phyloP scores from a whole-genome alignment of 1,140 invertebrate genomes.

The Platorchestia sp. region DNA sequence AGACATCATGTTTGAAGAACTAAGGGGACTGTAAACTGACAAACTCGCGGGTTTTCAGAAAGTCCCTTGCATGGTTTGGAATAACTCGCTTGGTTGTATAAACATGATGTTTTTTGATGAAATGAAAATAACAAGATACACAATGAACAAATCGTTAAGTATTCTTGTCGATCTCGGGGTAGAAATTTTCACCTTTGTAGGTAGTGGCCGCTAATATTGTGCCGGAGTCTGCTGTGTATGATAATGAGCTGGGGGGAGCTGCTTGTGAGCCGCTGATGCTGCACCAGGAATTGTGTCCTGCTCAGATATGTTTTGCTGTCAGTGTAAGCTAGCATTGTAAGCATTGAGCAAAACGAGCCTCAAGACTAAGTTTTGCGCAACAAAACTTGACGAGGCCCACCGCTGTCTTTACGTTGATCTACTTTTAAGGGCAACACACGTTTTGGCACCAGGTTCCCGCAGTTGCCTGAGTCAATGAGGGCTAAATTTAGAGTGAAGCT shows the following conservation, averaged over 20 bases:
- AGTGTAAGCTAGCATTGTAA: not conserved
- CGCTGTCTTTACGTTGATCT: not conserved
- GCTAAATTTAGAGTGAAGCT: not conserved
- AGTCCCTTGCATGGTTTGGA: not conserved
- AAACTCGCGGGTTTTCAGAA: not conserved
- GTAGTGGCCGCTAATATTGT: constrained; percentile 17
- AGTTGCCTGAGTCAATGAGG: not conserved
- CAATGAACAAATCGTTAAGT: not conserved
- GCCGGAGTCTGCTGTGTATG: not conserved
- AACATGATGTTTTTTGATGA: not conserved
- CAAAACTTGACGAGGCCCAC: not conserved
- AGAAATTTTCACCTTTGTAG: constrained; percentile 31
- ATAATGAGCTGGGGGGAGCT: not conserved
- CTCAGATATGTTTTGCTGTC: not conserved
- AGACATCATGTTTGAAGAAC: not conserved
- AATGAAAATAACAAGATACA: not conserved
- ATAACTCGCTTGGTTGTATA: not conserved
- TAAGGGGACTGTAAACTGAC: not conserved
- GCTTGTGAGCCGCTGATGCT: not conserved
- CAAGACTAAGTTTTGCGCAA: not conserved
- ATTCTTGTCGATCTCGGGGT: not conserved
- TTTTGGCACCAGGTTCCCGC: not conserved
- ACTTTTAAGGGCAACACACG: not conserved
- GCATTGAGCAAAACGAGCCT: not conserved
- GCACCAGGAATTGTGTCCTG: not conserved